Evolutionary conservation across 1,140 invertebrate species (phyloP).

Genomic region (Zaprionus tsacasi): DNA sequence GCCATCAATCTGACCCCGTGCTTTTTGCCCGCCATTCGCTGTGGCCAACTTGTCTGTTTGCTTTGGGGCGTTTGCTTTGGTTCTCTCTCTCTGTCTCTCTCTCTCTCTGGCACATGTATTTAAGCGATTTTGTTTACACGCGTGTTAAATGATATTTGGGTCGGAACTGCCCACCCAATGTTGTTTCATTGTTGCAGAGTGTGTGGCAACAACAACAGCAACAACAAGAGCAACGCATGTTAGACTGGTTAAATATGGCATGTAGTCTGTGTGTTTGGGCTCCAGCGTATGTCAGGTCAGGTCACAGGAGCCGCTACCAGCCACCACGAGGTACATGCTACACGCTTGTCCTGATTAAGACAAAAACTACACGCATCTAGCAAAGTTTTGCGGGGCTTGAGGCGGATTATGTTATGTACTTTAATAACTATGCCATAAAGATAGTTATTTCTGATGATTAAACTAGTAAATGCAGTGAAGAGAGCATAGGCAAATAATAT

Average conservation of each 20-base stretch:
- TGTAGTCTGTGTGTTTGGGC: background rate
- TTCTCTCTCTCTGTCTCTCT: constrained; percentile 3
- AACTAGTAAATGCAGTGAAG: too few species aligned
- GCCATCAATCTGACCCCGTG: constrained; percentile 15
- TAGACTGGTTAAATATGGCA: background rate
- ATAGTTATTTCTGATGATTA: too few species aligned
- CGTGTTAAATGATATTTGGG: constrained; percentile 60
- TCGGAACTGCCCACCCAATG: constrained; percentile 19
- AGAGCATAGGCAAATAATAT: too few species aligned
- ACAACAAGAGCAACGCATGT: constrained; percentile 9
- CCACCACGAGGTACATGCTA: constrained; percentile 15
- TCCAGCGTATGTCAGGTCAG: constrained; percentile 6
- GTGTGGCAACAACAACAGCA: background rate
- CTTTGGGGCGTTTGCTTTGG: constrained; percentile 25
- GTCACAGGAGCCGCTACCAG: background rate
- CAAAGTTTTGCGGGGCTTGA: background rate
- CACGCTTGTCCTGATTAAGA: constrained; percentile 10
- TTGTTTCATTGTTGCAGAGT: constrained; percentile 11
- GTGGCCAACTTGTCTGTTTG: constrained; percentile 38
- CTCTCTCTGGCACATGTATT: constrained; percentile 35
- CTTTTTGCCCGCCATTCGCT: constrained; percentile 13
- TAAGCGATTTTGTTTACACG: constrained; percentile 57
- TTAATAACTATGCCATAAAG: background rate
- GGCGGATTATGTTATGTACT: background rate
- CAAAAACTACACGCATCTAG: background rate